A percentile compares a stretch with the other conserved stretches of the same genome.
Conservation (phyloP, 2,888 invertebrate genomes). For the Lasiommata megera region DNA sequence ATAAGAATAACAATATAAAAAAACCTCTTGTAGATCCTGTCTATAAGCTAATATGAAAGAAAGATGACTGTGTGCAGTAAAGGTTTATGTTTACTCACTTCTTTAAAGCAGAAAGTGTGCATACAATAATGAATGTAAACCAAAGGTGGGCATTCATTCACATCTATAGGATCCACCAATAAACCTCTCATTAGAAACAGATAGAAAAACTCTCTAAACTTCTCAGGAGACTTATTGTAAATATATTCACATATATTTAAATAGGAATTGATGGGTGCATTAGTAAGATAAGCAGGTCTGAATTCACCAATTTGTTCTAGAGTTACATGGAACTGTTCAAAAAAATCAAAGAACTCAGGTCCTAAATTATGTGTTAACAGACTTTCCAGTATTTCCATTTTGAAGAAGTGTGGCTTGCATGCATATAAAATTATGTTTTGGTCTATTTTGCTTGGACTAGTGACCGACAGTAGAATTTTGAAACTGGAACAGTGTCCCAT, state of each 20-base stretch:
- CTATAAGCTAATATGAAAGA: no score
- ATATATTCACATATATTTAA: slow-evolving; percentile 70
- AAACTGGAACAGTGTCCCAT: slow-evolving; percentile 55
- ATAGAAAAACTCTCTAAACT: slow-evolving; percentile 62
- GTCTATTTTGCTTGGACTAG: slow-evolving; percentile 51
- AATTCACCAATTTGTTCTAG: slow-evolving; percentile 51
- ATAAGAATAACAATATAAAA: no score
- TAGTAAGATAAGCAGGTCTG: slow-evolving; percentile 49
- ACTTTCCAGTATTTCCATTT: slow-evolving; percentile 61
- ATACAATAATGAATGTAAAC: slow-evolving; percentile 64
- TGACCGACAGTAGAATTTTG: slow-evolving; percentile 51
- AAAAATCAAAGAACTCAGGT: slow-evolving; percentile 63
- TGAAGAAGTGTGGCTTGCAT: slow-evolving; percentile 69
- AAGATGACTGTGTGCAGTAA: background rate
- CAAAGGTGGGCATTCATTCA: slow-evolving; percentile 68
- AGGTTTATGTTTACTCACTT: slow-evolving; percentile 51
- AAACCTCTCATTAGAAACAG: slow-evolving; percentile 66
- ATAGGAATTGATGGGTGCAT: slow-evolving; percentile 65
- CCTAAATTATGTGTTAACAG: slow-evolving; percentile 62
- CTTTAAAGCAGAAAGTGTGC: slow-evolving; percentile 54
- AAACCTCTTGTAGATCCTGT: no score
- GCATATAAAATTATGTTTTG: slow-evolving; percentile 58
- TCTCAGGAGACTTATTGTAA: slow-evolving; percentile 54
- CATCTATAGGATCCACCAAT: slow-evolving; percentile 57
- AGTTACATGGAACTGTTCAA: slow-evolving; percentile 51